Conservation (phyloP, 2,113 vertebrate species). For the Pao palembangensis region DNA sequence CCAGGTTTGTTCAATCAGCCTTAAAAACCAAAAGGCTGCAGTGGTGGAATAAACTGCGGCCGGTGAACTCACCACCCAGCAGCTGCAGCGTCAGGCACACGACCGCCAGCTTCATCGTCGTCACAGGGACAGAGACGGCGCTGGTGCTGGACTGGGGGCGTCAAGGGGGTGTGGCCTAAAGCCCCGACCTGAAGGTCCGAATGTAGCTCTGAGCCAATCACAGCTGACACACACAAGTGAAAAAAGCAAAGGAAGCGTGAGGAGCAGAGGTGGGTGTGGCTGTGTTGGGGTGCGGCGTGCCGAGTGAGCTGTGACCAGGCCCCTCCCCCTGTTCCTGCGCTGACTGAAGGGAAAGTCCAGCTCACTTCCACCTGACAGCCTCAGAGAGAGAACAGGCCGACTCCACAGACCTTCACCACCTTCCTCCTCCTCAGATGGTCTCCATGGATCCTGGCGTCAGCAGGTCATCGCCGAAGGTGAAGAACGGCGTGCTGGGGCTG, state of each 20-base stretch:
- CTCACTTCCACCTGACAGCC: conserved; percentile 44
- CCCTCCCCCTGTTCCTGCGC: conserved; percentile 26
- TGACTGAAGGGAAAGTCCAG: conserved; percentile 39
- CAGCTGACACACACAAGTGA: neutral
- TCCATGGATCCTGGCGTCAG: neutral
- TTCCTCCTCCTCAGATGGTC: conserved; percentile 10
- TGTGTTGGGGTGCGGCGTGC: neutral
- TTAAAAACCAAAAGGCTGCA: neutral
- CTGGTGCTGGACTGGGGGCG: neutral
- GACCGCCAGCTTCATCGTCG: neutral
- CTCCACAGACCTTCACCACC: neutral
- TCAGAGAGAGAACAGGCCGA: conserved; percentile 12
- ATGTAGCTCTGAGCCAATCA: conserved; percentile 20
- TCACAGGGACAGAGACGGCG: no score
- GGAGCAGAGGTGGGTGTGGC: conserved; percentile 11
- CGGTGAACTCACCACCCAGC: neutral
- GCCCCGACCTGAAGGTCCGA: neutral
- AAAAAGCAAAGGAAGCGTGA: conserved; percentile 13
- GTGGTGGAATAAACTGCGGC: neutral
- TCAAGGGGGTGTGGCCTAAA: neutral
- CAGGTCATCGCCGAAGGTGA: conserved; percentile 40
- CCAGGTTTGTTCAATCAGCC: neutral
- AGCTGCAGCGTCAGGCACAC: neutral
- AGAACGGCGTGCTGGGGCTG: conserved; percentile 39
- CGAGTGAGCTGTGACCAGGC: conserved; percentile 1